A percentile compares a stretch with the other conserved stretches of the same genome.
Conservation (phyloP, 2,888 invertebrate species). For the Gonocerus acuteangulatus region DNA sequence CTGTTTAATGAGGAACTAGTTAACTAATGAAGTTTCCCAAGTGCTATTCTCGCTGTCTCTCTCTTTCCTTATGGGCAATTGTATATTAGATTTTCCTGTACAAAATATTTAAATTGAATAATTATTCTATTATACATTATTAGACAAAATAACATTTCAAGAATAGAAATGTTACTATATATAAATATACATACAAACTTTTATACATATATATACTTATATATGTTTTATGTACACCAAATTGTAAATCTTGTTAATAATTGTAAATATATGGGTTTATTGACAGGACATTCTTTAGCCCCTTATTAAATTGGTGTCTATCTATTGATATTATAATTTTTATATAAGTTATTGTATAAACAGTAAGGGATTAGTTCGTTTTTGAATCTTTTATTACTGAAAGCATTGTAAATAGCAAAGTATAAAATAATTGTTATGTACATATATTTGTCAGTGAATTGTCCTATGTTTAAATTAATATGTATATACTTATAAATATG, state of each 20-base stretch:
- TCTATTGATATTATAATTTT: constrained; percentile 24
- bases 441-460: constrained; percentile 23
- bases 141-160: constrained; percentile 20
- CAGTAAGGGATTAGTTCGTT: constrained; percentile 12
- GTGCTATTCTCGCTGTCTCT: constrained; percentile 13
- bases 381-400: constrained; percentile 24
- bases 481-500: constrained; percentile 25
- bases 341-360: constrained; percentile 19
- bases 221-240: constrained; percentile 25
- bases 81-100: constrained; percentile 19
- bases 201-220: too few relatives aligned
- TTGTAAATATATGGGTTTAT: constrained; percentile 24
- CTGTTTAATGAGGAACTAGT: constrained; percentile 11
- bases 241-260: constrained; percentile 29
- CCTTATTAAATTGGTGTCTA: constrained; percentile 5
- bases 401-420: constrained; percentile 16
- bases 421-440: constrained; percentile 25
- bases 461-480: constrained; percentile 21
- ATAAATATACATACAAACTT: too few relatives aligned
- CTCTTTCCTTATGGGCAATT: constrained; percentile 5
- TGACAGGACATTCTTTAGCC: constrained; percentile 14
- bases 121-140: constrained; percentile 15
- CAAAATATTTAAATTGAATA: constrained; percentile 17
- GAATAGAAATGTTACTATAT: constrained; percentile 18
- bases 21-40: constrained; percentile 10